phyloP scores from a whole-genome alignment of 1,140 invertebrate species.

The Vollenhovia emeryi region DNA sequence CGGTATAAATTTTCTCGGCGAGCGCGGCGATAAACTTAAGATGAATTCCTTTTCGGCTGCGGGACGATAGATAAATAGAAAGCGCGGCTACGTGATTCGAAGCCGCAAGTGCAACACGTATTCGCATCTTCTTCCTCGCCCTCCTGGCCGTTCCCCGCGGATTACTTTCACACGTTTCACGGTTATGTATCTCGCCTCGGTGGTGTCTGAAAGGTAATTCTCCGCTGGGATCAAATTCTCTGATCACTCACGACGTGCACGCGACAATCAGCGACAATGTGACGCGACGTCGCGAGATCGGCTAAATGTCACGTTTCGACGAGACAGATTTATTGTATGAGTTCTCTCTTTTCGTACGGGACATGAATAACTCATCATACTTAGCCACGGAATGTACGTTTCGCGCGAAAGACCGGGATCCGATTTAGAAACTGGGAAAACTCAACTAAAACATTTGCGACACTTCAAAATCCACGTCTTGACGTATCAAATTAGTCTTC shows the following conservation, averaged over 20 bases:
- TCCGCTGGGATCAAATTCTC: conserved; percentile 38
- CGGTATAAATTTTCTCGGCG: conserved; percentile 31
- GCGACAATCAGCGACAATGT: conserved; percentile 23
- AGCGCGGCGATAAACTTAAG: conserved; percentile 44
- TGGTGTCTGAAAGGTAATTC: conserved; percentile 39
- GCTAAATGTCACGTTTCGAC: conserved; percentile 18
- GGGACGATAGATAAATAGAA: conserved; percentile 56
- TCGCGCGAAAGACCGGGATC: not conserved
- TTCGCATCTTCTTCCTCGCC: conserved; percentile 22
- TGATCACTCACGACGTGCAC: conserved; percentile 27
- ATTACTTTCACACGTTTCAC: conserved; percentile 52
- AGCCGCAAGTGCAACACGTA: conserved; percentile 48
- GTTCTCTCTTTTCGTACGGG: not conserved
- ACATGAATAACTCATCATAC: conserved; percentile 12
- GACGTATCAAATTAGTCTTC: not conserved
- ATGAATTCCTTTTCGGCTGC: conserved; percentile 35
- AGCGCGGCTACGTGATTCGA: conserved; percentile 51
- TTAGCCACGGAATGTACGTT: not conserved
- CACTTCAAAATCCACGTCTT: not conserved
- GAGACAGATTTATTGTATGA: conserved; percentile 22
- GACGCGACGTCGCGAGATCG: conserved; percentile 6
- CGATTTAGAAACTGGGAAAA: not conserved
- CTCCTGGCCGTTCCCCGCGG: conserved; percentile 2
- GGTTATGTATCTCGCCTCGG: conserved; percentile 40
- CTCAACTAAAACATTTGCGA: not conserved